These are phyloP conservation scores for Pammene fasciana DNA, from an alignment of 2,888 invertebrate species.

Conservation along the genomic window DNA sequence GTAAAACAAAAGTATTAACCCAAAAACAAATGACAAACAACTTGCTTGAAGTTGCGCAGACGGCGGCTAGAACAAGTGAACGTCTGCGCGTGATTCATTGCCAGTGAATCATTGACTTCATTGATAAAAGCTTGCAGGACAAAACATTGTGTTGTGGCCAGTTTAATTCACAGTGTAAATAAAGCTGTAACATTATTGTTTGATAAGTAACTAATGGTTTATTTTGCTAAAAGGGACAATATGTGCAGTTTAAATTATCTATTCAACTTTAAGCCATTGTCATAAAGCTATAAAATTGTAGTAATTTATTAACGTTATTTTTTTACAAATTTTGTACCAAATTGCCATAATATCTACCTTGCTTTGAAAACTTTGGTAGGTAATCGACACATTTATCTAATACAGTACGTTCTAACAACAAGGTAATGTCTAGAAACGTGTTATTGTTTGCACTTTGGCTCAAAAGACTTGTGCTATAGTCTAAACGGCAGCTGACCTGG, in stretches of 20 bases:
- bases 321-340: too few relatives aligned
- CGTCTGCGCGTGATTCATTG: slow-evolving; percentile 31
- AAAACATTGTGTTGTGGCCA: slow-evolving; percentile 1
- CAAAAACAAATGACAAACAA: slow-evolving; percentile 15
- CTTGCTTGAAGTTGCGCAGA: not conserved
- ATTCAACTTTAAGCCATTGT: not conserved
- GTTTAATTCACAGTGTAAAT: not conserved
- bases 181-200: not conserved
- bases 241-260: not conserved
- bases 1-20: slow-evolving; percentile 4
- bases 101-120: slow-evolving; percentile 32
- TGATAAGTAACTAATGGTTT: not conserved
- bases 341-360: too few relatives aligned
- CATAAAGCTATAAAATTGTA: too few relatives aligned
- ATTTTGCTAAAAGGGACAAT: not conserved
- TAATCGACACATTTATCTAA: not conserved
- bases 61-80: slow-evolving; percentile 8
- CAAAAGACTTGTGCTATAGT: not conserved
- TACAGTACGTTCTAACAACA: not conserved
- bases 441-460: not conserved
- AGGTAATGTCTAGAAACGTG: not conserved
- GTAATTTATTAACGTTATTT: too few relatives aligned
- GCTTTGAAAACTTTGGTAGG: too few relatives aligned
- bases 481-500: slow-evolving; percentile 6
- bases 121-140: slow-evolving; percentile 28